Evolutionary conservation across 2,888 invertebrate species (phyloP).

Genomic region (Parnassius apollo): DNA sequence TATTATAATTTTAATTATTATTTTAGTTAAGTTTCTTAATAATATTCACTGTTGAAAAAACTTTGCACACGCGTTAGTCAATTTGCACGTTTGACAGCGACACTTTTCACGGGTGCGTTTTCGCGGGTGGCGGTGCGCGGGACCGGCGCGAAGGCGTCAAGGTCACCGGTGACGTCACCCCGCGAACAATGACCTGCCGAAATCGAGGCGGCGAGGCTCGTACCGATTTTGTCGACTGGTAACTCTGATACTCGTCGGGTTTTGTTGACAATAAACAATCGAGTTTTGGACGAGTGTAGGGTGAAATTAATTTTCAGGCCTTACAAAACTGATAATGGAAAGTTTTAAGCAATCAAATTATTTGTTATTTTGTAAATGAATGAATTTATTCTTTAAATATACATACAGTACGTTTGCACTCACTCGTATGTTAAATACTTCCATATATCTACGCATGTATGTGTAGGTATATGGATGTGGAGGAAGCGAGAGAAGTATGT

Average conservation of each 20-base stretch:
- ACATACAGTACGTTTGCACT: too few relatives aligned
- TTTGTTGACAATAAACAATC: slow-evolving; percentile 25
- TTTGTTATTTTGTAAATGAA: not conserved
- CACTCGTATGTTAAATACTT: too few relatives aligned
- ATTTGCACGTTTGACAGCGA: slow-evolving; percentile 41
- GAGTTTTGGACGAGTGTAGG: slow-evolving; percentile 5
- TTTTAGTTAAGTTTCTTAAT: too few relatives aligned
- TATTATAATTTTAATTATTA: too few relatives aligned
- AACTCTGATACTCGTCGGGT: slow-evolving; percentile 18
- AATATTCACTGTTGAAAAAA: not conserved
- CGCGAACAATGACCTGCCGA: slow-evolving; percentile 73
- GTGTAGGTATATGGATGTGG: too few relatives aligned
- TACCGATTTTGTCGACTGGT: slow-evolving; percentile 32
- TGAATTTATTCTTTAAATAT: too few relatives aligned
- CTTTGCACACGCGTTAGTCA: slow-evolving; percentile 23
- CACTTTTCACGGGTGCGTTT: slow-evolving; percentile 59
- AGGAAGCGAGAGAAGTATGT: too few relatives aligned
- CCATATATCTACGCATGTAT: too few relatives aligned
- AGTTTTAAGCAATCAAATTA: slow-evolving; percentile 10
- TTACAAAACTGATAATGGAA: slow-evolving; percentile 11
- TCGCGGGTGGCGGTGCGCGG: slow-evolving; percentile 36
- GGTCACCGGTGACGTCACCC: slow-evolving; percentile 76
- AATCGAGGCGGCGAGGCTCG: slow-evolving; percentile 49
- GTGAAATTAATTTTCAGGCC: slow-evolving; percentile 18
- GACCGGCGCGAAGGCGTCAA: slow-evolving; percentile 62